Base-by-base conservation (phyloP, 2,797 vertebrate species). In the Squalus acanthias region DNA sequence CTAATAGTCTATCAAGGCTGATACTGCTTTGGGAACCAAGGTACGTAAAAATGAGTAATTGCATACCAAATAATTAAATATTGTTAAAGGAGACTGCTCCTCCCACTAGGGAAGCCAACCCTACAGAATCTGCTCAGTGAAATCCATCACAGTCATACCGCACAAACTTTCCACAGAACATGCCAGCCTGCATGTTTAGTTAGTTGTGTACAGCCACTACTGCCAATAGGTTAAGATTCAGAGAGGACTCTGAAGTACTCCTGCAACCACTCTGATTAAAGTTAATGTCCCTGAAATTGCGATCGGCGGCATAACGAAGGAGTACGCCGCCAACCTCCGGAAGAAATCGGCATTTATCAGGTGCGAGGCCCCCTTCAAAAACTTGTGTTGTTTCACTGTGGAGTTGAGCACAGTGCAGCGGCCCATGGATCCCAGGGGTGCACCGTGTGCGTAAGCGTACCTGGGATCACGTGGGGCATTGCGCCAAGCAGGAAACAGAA, bases 11-110 rank as follows among this genome's bases (percentile, higher is more conserved):
- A 13, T 69, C 33, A 93, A 76, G 50, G 24, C 39, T 72, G 33
- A 88, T 24, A 6, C 69, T 95, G 63, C 92, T 46, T 94, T 94
- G 93, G 39, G 93, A 72, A 95, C 50, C 33, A 57, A 95, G 2
- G 94, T 33, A 60, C 74, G 50, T 29, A 95, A 97, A 98, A 96
- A 97, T 98, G 97, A 98, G 98, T 98, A 98, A 98, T 98, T 98
- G 98, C 97, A 97, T 97, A 98, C 97, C 98, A 97, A 98, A 97
- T 98, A 98, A 98, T 98, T 98, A 98, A 98, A 97, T 97, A 97
- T 96, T 98, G 97, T 98, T 98, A 98, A 98, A 98, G 98, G 98
- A 98, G 98, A 98, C 97, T 98, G 97, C 97, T 98, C 97, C 97
- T 98, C 98, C 97, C 98, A 97, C 98, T 98, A 98, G 98, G 70